Conservation (phyloP, 1,140 invertebrate species). For the Sipha flava region DNA sequence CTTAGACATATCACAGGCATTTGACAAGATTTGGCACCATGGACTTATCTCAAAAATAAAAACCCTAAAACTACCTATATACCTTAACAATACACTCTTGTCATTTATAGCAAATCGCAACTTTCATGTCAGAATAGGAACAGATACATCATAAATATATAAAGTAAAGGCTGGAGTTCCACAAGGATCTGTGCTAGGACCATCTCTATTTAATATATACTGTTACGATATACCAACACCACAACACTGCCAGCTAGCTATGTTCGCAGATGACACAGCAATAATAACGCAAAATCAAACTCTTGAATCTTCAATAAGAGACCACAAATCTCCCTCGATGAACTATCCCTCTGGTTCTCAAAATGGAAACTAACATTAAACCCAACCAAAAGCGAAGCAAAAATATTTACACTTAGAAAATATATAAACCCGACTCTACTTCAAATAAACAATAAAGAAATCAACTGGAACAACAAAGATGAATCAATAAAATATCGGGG, state of each 20-base stretch:
- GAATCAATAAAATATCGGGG: not conserved
- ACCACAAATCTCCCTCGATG: not conserved
- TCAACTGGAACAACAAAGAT: not conserved
- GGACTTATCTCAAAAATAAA: slow-evolving; percentile 42
- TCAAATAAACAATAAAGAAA: not conserved
- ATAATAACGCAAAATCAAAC: not conserved
- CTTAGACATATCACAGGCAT: no score
- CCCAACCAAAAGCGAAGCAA: no score
- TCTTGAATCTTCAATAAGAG: not conserved
- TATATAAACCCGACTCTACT: no score
- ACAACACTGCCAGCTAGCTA: not conserved
- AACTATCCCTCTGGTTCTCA: not conserved
- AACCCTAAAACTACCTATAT: not conserved
- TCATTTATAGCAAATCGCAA: slow-evolving; percentile 28
- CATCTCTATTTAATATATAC: slow-evolving; percentile 13
- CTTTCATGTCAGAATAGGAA: slow-evolving; percentile 1
- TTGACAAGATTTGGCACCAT: slow-evolving; percentile 40
- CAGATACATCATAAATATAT: not conserved
- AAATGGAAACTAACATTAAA: not conserved
- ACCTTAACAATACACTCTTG: not conserved
- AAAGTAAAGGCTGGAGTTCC: no score
- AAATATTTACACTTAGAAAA: no score
- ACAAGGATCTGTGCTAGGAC: no score
- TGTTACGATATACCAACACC: no score
- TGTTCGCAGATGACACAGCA: slow-evolving; percentile 28